Conservation (phyloP, 2,888 invertebrate species). For the Drosophila monieri region DNA sequence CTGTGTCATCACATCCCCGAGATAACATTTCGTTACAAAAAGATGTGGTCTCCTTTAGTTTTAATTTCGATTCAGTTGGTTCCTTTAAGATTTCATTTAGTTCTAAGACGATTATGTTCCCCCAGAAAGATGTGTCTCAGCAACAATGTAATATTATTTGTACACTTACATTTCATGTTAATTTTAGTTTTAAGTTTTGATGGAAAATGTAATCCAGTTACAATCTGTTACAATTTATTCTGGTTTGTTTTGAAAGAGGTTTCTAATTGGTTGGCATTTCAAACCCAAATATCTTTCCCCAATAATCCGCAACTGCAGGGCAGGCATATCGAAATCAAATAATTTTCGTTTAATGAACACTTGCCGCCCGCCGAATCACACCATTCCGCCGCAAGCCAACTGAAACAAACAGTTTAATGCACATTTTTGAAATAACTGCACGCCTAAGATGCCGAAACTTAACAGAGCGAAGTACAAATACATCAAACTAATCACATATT, state of each 20-base stretch:
- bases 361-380: background rate
- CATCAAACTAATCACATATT: background rate
- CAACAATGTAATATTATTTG: background rate
- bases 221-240: background rate
- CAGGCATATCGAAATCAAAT: background rate
- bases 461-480: background rate
- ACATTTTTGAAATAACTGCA: conserved; percentile 1
- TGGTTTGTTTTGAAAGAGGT: background rate
- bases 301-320: background rate
- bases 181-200: background rate
- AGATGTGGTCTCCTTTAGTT: too few relatives aligned
- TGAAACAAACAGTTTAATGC: background rate
- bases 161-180: background rate
- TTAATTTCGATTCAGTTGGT: background rate
- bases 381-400: background rate
- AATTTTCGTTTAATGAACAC: background rate
- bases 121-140: too few relatives aligned
- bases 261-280: background rate
- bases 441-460: background rate
- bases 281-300: background rate
- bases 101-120: background rate
- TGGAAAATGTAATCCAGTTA: background rate
- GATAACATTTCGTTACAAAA: too few relatives aligned
- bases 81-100: too few relatives aligned
- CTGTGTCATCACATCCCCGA: too few relatives aligned